Percentiles rank a stretch among this genome's conserved stretches.
Evolutionary conservation across 2,797 vertebrate species (phyloP).

Genomic region (Sebastiscus albofasciatus): DNA sequence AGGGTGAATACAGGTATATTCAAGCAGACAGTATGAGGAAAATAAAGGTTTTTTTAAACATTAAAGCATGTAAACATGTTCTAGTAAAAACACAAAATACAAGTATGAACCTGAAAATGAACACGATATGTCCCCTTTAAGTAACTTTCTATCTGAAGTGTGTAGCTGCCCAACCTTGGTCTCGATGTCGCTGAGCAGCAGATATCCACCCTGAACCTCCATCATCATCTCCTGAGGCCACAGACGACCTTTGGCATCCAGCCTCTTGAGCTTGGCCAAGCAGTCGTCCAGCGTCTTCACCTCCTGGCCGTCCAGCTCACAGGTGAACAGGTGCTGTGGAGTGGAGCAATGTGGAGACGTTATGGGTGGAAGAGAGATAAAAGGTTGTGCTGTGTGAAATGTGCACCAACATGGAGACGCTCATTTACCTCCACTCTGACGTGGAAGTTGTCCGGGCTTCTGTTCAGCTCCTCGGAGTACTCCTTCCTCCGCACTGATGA

Average conservation of each 20-base stretch:
- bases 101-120: too few relatives aligned
- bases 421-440: conserved; percentile 90
- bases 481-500: conserved; percentile 90
- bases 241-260: conserved; percentile 87
- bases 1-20: too few relatives aligned
- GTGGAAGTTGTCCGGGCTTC: conserved; percentile 73
- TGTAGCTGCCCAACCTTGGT: conserved; percentile 84
- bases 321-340: conserved; percentile 89
- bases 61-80: too few relatives aligned
- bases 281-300: conserved; percentile 79
- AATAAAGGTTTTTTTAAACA: too few relatives aligned
- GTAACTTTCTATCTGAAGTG: neutral
- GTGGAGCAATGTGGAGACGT: neutral
- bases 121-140: neutral
- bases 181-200: conserved; percentile 90
- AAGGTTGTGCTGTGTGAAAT: neutral
- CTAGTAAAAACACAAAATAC: accelerated
- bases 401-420: neutral
- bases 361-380: neutral
- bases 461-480: conserved; percentile 83
- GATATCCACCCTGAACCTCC: conserved; percentile 74
- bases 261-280: conserved; percentile 81
- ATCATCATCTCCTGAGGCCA: conserved; percentile 94
- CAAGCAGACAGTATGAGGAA: accelerated
- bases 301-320: conserved; percentile 81